These are phyloP conservation scores for Microplitis demolitor DNA, from an alignment of 1,140 invertebrate species.

Conservation along the genomic window DNA sequence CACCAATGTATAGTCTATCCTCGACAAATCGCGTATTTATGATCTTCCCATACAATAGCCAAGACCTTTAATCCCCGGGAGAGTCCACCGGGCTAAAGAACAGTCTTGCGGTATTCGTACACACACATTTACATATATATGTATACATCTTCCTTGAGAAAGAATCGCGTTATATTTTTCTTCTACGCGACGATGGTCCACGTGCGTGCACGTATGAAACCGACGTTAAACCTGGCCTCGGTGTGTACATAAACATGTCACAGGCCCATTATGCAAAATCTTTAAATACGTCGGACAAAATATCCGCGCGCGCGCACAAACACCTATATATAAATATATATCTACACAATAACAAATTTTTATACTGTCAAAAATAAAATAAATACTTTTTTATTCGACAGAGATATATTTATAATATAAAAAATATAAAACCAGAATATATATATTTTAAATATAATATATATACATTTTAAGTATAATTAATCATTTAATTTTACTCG, in stretches of 20 bases:
- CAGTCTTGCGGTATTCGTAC: background rate
- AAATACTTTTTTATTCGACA: too few species aligned
- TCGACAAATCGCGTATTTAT: slow-evolving; percentile 58
- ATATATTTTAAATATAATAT: too few species aligned
- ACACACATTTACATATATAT: background rate
- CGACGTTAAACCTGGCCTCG: slow-evolving; percentile 27
- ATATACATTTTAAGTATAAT: too few species aligned
- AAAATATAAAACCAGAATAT: too few species aligned
- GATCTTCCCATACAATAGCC: slow-evolving; percentile 48
- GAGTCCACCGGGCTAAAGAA: slow-evolving; percentile 3
- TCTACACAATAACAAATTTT: too few species aligned
- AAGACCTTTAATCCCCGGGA: slow-evolving; percentile 49
- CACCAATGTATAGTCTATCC: slow-evolving; percentile 39
- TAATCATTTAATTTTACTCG: too few species aligned
- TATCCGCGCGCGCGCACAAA: background rate
- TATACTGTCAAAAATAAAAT: too few species aligned
- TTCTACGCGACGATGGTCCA: slow-evolving; percentile 26
- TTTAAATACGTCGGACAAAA: slow-evolving; percentile 53
- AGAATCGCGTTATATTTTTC: slow-evolving; percentile 40
- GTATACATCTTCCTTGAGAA: background rate
- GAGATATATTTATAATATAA: too few species aligned
- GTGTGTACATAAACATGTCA: slow-evolving; percentile 59
- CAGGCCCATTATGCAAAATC: slow-evolving; percentile 57
- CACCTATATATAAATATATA: too few species aligned
- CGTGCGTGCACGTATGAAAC: slow-evolving; percentile 34